Evolutionary conservation across 2,113 vertebrate genomes (phyloP), one percentile per base, ranked within the genome.

Genomic region (Anhinga rufa): DNA sequence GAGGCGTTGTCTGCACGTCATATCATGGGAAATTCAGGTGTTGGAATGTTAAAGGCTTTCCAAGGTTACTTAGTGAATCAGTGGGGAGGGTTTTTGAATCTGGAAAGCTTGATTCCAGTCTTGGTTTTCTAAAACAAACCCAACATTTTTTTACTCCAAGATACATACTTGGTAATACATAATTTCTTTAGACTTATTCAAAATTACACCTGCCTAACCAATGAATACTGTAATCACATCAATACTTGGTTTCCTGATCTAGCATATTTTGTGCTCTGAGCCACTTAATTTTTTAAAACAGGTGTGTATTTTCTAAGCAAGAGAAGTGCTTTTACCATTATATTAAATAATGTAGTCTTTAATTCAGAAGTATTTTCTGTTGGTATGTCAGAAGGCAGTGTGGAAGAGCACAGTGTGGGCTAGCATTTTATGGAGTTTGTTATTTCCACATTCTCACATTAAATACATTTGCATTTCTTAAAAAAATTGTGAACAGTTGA

Each of bases 131-230:
- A 8, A 31, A 82, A 57, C 66, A 49, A 2, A 1, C 1, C 12
- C 54, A 75, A 8, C 2, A 21, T 87, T 84, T 82, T 31, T 51
- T 72, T 84, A 38, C 6, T 78, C 32, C 6, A 20, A 71, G 52
- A 16, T 38, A 14, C n/a, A 15, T 88, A 58, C 44, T 61, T 80
- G 40, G 62, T 80, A 92, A 62, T 88, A 42, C 0, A 0, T 34
- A 3, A 2, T 29, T 26, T 76, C 81, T 86, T 79, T 28, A 64
- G 14, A n/a, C n/a, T 84, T 52, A 76, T 92, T 90, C 42, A 34
- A 66, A 82, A 29, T 42, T 0, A 0, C 2, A 6, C 7, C 36
- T 62, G 40, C 32, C 64, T 26, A 51, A 14, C 10, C 29, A 78
- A 9, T 25, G 31, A 58, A 31, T 66, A 54, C 28, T 24, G 7